Base-by-base conservation (phyloP, 2,888 invertebrate species). In the Lucinisca nassula region DNA sequence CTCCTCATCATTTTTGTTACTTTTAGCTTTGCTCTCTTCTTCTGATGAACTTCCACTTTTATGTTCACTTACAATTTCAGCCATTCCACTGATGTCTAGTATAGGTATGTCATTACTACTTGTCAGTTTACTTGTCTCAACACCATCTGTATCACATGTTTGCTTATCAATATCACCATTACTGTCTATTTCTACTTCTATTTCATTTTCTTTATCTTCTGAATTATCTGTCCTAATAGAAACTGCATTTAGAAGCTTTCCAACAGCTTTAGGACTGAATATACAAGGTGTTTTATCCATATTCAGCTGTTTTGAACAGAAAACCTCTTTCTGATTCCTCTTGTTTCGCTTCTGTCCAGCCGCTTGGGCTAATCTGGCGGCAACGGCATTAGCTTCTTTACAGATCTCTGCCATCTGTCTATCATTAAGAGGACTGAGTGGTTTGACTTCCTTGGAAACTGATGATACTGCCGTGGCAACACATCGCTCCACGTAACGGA, bases 401-500 rank as follows among this genome's bases (percentile, higher is more conserved):
- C 85, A 89, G 24, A 94, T 85, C 58, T 93, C 92, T 21, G 93
- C 94, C 35, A 92, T 82, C 78, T 94, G 92, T 32, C 90, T 70
- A 0, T 92, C 84, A 35, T 91, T 91, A 4, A 94, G 90, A 0
- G 93, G 93, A 74, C 92, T 92, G 27, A 92, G 55, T 1, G 92
- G 92, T 51, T 89, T 90, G 10, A 84, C 45, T 40, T 86, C 89
- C 38, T 90, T 83, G 1, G 82, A 83, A 21, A 78, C 55, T 1
- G 90, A 86, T 35, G 80, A 73, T 2, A 94, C 91, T 14, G 83
- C 85, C 10, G 90, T 85, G 14, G 92, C 88, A 10, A 93, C 90
- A 70, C 92, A 92, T n/a, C 89, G 89, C 77, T 94, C 94, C 38
- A 82, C 89, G 77, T 91, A 92, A 14, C 93, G 91, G n/a, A 94